A percentile compares a stretch with the other conserved stretches of the same genome.
Conservation (phyloP, 1,140 invertebrate species). For the Pararge aegeria region DNA sequence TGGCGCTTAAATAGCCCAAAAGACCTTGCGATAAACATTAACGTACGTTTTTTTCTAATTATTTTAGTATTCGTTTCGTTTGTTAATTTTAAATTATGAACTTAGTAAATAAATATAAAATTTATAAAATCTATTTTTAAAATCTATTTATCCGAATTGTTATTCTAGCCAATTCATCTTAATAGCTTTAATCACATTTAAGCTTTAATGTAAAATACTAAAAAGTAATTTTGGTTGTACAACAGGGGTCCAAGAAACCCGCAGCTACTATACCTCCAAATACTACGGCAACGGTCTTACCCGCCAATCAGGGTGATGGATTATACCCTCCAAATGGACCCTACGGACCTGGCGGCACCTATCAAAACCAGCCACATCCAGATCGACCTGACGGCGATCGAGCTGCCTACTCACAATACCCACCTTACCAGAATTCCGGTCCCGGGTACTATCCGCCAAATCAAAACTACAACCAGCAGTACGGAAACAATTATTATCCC, state of each 20-base stretch:
- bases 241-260: constrained; percentile 80
- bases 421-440: constrained; percentile 57
- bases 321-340: constrained; percentile 49
- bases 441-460: constrained; percentile 64
- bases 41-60: too few species aligned
- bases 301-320: constrained; percentile 36
- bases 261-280: constrained; percentile 85
- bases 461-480: constrained; percentile 68
- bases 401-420: constrained; percentile 48
- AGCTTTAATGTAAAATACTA: too few species aligned
- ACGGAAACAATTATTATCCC: constrained; percentile 47
- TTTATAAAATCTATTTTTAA: too few species aligned
- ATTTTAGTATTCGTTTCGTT: too few species aligned
- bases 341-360: constrained; percentile 37
- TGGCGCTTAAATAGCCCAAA: too few species aligned
- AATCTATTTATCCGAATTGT: too few species aligned
- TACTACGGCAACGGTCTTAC: constrained; percentile 50
- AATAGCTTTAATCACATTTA: too few species aligned
- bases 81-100: too few species aligned
- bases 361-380: constrained; percentile 30
- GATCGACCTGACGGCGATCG: constrained; percentile 51
- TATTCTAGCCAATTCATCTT: too few species aligned
- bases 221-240: too few species aligned
- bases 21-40: too few species aligned
- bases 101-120: too few species aligned